phyloP scores from a whole-genome alignment of 1,140 invertebrate genomes.

The Rhopalosiphum padi region DNA sequence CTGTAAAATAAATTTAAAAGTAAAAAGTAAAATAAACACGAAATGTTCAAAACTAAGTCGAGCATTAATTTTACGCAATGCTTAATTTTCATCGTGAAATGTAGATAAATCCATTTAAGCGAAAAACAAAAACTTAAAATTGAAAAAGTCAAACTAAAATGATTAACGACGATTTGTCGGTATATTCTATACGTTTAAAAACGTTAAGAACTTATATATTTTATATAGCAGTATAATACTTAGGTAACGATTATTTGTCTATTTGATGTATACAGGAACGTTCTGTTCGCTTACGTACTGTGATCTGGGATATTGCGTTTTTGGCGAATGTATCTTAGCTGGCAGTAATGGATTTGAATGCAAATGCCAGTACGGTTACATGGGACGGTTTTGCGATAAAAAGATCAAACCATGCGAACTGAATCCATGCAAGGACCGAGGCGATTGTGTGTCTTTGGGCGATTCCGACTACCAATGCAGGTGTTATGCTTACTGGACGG shows the following conservation, averaged over 20 bases:
- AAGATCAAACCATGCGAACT: conserved; percentile 72
- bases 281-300: conserved; percentile 76
- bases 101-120: background rate
- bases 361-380: conserved; percentile 71
- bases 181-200: background rate
- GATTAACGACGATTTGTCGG: background rate
- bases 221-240: background rate
- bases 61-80: background rate
- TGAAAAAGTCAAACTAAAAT: background rate
- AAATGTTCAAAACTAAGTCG: background rate
- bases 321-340: conserved; percentile 73
- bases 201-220: background rate
- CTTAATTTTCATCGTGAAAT: background rate
- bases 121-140: background rate
- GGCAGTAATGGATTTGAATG: conserved; percentile 66
- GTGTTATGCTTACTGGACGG: conserved; percentile 78
- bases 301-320: conserved; percentile 74
- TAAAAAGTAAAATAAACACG: background rate
- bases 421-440: conserved; percentile 75
- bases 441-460: conserved; percentile 71
- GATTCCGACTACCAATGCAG: conserved; percentile 72
- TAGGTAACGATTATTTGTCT: no score
- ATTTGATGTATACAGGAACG: conserved; percentile 65
- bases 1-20: background rate
- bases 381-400: conserved; percentile 71